Conservation (phyloP, 1,140 invertebrate species). For the Amyelois transitella region DNA sequence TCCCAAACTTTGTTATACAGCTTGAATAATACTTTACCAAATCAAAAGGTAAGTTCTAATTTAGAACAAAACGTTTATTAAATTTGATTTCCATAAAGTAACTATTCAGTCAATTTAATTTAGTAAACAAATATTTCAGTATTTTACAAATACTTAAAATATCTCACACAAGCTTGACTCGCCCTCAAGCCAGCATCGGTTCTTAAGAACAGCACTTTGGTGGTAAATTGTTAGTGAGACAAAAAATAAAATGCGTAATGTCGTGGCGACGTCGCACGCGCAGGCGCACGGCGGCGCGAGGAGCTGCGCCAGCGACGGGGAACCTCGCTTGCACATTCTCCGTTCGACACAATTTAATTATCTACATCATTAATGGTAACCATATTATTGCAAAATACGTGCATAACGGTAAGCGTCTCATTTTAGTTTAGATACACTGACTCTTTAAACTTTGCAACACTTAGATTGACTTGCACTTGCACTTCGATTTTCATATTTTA, state of each 20-base stretch:
- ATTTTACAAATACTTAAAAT: too few relatives aligned
- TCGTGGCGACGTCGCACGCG: neutral
- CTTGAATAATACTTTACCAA: neutral
- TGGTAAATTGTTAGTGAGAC: neutral
- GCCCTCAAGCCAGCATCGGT: neutral
- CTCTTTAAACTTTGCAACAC: conserved; percentile 62
- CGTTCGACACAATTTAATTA: conserved; percentile 39
- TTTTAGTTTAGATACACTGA: conserved; percentile 68
- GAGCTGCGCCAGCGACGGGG: conserved; percentile 45
- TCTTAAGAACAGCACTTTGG: conserved; percentile 1
- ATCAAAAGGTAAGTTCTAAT: neutral
- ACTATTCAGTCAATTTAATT: neutral
- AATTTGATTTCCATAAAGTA: neutral
- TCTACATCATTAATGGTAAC: conserved; percentile 62
- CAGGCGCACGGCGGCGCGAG: conserved; percentile 19
- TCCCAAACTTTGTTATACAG: neutral
- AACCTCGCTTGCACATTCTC: conserved; percentile 38
- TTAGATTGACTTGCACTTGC: conserved; percentile 64
- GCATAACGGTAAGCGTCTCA: conserved; percentile 71
- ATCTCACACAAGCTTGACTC: neutral
- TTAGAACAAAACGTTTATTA: neutral
- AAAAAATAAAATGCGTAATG: neutral
- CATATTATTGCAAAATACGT: conserved; percentile 72
- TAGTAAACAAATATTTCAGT: too few relatives aligned
- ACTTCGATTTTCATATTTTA: conserved; percentile 49